Evolutionary conservation across 2,888 invertebrate species (phyloP).

Genomic region (Ormyrus rosae): DNA sequence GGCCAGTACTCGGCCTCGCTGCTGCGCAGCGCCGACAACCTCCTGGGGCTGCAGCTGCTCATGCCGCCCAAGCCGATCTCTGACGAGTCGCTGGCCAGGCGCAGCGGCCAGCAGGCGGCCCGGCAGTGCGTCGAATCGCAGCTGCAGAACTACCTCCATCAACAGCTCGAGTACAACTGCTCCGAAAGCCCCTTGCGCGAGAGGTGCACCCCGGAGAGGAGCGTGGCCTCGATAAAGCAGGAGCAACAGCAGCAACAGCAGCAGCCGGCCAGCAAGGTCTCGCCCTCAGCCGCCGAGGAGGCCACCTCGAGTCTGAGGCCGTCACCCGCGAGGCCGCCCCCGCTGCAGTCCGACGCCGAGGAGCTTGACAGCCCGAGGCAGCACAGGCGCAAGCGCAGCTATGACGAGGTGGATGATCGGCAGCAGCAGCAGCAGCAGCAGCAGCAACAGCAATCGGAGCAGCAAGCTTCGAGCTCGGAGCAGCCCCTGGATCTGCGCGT

Average conservation of each 20-base stretch:
- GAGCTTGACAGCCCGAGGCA: conserved; percentile 14
- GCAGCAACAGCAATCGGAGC: background rate
- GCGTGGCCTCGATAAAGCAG: conserved; percentile 42
- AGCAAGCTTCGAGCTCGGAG: conserved; percentile 56
- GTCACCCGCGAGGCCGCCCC: conserved; percentile 81
- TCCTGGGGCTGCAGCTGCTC: conserved; percentile 81
- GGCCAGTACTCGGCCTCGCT: conserved; percentile 78
- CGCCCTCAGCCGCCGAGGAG: conserved; percentile 83
- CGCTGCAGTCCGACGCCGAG: conserved; percentile 74
- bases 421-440: no score
- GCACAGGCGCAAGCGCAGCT: conserved; percentile 10
- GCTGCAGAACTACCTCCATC: conserved; percentile 62
- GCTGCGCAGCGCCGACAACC: conserved; percentile 78
- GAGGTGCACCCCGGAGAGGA: no score
- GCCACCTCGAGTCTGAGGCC: conserved; percentile 80
- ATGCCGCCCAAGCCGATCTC: conserved; percentile 78
- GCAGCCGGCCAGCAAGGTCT: conserved; percentile 78
- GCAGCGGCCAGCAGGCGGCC: background rate
- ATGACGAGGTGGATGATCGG: background rate
- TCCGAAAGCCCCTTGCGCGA: background rate
- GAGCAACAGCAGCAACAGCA: conserved; percentile 45
- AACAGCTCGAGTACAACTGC: conserved; percentile 66
- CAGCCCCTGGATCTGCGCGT: conserved; percentile 72
- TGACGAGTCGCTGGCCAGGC: background rate
- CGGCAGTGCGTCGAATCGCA: conserved; percentile 67